A percentile compares a stretch with the other conserved stretches of the same genome.
phyloP scores from a whole-genome alignment of 2,797 vertebrate species.

The Acanthurus leucopareius region DNA sequence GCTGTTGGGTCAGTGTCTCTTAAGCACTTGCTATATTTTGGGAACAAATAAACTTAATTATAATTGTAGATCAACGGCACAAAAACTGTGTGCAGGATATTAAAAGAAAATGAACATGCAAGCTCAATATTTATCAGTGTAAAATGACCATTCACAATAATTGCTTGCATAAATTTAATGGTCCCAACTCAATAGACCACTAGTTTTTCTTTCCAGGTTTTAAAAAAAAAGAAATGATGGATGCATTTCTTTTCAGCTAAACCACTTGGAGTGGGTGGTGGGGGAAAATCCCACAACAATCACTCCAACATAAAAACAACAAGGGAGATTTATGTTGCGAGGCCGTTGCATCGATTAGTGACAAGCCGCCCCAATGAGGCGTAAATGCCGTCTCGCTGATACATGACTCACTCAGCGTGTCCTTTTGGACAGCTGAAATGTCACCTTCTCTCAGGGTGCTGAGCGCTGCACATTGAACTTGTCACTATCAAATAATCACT shows the following conservation, averaged over 20 bases:
- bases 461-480: conserved; percentile 53
- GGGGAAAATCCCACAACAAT: conserved; percentile 47
- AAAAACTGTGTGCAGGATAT: conserved; percentile 10
- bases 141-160: conserved; percentile 24
- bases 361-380: conserved; percentile 70
- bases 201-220: conserved; percentile 28
- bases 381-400: conserved; percentile 67
- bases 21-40: conserved; percentile 22
- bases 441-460: conserved; percentile 59
- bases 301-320: conserved; percentile 62
- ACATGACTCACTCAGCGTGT: conserved; percentile 64
- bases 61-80: conserved; percentile 36
- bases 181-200: conserved; percentile 27
- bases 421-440: conserved; percentile 70
- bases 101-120: conserved; percentile 5
- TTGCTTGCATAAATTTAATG: conserved; percentile 21
- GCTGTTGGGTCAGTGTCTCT: conserved; percentile 31
- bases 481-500: conserved; percentile 57
- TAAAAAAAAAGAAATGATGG: conserved; percentile 43
- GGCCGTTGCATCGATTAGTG: conserved; percentile 67
- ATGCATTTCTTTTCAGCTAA: conserved; percentile 35
- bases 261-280: conserved; percentile 15
- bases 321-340: conserved; percentile 69
- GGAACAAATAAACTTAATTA: conserved; percentile 41
- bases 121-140: conserved; percentile 27